Evolutionary conservation across 2,113 vertebrate genomes (phyloP).

Genomic region (Numenius arquata): DNA sequence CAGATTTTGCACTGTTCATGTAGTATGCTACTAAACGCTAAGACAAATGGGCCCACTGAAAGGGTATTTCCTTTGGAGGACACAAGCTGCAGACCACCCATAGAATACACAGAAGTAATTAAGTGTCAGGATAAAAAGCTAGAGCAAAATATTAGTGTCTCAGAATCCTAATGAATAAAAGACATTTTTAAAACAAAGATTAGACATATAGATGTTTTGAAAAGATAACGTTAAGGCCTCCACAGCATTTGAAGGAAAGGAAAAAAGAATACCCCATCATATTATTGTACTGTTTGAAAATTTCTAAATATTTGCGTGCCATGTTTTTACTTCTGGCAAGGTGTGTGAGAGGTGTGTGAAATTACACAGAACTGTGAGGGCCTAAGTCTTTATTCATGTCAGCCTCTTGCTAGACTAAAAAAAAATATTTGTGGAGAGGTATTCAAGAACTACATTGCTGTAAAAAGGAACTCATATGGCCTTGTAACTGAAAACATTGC

Average conservation of each 20-base stretch:
- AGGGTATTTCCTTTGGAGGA: constrained; percentile 54
- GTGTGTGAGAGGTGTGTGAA: not conserved
- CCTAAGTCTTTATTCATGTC: not conserved
- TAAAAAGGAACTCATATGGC: not conserved
- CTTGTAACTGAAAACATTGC: not conserved
- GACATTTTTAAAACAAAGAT: not conserved
- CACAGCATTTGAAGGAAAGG: not conserved
- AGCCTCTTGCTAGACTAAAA: not conserved
- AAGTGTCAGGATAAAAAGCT: constrained; percentile 30
- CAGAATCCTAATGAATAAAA: not conserved
- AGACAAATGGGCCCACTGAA: constrained; percentile 56
- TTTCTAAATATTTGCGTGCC: not conserved
- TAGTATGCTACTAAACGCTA: constrained; percentile 28
- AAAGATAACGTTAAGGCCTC: not conserved
- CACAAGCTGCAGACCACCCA: constrained; percentile 44
- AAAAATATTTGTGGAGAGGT: not conserved
- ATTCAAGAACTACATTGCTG: not conserved
- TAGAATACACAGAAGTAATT: constrained; percentile 36
- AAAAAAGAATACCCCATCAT: not conserved
- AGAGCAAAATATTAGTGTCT: constrained; percentile 3
- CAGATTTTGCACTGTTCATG: constrained; percentile 35
- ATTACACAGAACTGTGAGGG: not conserved
- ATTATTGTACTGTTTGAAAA: not conserved
- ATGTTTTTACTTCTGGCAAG: not conserved
- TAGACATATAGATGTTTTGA: not conserved